These are phyloP conservation scores for Holothuria glaberrima DNA, from an alignment of 35 echinoderm and acorn worm genomes.

Conservation along the genomic window DNA sequence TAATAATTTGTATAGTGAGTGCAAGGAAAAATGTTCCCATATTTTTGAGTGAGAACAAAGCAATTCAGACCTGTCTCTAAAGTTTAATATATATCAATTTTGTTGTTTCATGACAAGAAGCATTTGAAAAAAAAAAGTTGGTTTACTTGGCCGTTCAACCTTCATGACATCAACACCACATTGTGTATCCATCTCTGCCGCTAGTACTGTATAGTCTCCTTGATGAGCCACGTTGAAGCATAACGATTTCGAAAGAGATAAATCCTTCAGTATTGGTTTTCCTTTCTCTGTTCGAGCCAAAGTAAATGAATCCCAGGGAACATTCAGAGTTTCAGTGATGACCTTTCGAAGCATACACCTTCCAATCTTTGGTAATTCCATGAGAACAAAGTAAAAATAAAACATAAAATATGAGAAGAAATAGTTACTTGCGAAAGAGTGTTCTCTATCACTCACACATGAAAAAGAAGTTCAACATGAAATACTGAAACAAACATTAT, in stretches of 20 bases:
- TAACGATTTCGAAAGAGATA: conserved; percentile 39
- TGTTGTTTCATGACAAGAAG: too few species aligned
- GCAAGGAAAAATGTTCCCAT: too few species aligned
- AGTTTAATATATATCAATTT: too few species aligned
- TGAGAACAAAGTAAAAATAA: neutral
- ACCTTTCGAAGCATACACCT: conserved; percentile 84
- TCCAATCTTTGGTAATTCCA: conserved; percentile 64
- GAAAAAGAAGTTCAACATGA: too few species aligned
- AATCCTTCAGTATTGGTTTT: conserved; percentile 78
- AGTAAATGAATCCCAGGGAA: conserved; percentile 81
- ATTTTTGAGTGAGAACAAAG: too few species aligned
- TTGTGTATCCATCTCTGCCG: conserved; percentile 62
- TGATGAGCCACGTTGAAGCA: conserved; percentile 95
- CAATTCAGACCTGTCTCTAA: too few species aligned
- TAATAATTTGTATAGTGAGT: too few species aligned
- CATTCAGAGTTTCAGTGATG: conserved; percentile 67
- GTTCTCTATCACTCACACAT: too few species aligned
- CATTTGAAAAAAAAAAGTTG: too few species aligned
- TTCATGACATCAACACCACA: conserved; percentile 98
- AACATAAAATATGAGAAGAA: neutral
- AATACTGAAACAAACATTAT: too few species aligned
- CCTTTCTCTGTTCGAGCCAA: conserved; percentile 91
- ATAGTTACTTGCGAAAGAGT: neutral
- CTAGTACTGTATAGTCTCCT: conserved; percentile 86
- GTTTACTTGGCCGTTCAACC: conserved; percentile 77